Evolutionary conservation across 2,888 invertebrate species (phyloP), one percentile per base, ranked within the genome.

Genomic region (Rhagium mordax): DNA sequence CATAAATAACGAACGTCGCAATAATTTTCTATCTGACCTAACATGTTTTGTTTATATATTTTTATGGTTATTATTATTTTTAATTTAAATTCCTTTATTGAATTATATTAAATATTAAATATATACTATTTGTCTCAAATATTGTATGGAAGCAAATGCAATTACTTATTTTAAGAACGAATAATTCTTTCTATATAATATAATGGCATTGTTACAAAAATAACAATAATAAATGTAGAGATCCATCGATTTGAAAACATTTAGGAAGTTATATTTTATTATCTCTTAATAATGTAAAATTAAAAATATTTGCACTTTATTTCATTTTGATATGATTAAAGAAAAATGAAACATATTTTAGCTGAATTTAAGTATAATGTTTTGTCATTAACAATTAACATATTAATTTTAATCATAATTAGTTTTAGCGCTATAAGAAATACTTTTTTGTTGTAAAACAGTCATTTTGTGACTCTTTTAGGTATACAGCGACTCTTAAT

Each of bases 391-490:
- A 41, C 41, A n/a, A 3, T 41, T 41, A 41, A n/a, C n/a, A n/a
- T 41, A 10, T 41, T 41, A 41, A n/a, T 41, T 41, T 41, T 41
- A 41, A 41, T n/a, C 13, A 41, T 41, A 41, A 4, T 41, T 41
- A n/a, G 4, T 41, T 41, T n/a, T 61, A 61, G 20, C 20, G 21
- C 41, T 61, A 41, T n/a, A 61, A 20, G 41, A 47, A 61, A 20
- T 47, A 15, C 13, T 3, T 41, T n/a, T n/a, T 33, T 47, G 16
- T 66, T 15, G 29, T 71, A 68, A 70, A 73, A 71, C 71, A 71
- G 69, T 72, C 21, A 65, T 75, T 72, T 75, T 62, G 27, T 70
- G 70, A 72, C 70, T 72, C 72, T 72, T 70, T 71, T 72, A 21
- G 75, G 72, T 71, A 70, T 61, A 48, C 3, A 16, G 57, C 20